Conservation (phyloP, 2,113 vertebrate species). For the Rhinogobius similis region DNA sequence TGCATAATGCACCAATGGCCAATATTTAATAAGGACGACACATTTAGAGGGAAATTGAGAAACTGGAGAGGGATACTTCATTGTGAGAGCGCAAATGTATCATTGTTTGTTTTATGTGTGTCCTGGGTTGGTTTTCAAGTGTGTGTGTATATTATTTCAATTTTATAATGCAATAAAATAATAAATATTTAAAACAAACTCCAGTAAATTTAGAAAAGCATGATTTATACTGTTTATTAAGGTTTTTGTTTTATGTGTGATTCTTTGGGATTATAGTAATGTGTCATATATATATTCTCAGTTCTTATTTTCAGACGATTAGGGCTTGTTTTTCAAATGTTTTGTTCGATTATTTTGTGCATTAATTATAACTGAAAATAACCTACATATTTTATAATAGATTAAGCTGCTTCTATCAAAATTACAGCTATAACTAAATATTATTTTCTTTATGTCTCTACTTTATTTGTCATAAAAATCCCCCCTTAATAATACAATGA, state of each 20-base stretch:
- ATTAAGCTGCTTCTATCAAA: not conserved
- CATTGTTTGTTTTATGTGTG: not conserved
- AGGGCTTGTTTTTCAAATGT: not conserved
- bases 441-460: not conserved
- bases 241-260: not conserved
- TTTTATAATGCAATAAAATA: not conserved
- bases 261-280: not conserved
- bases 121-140: slow-evolving; percentile 4
- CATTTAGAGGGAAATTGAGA: slow-evolving; percentile 3
- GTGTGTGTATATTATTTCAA: slow-evolving; percentile 1
- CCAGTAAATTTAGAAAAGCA: not conserved
- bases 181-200: not conserved
- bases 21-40: slow-evolving; percentile 44
- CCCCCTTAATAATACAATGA: not conserved
- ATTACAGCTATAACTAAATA: not conserved
- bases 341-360: not conserved
- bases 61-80: slow-evolving; percentile 17
- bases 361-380: not conserved
- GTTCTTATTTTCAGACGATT: not conserved
- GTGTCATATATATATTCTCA: not conserved
- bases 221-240: slow-evolving; percentile 1
- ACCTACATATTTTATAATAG: not conserved
- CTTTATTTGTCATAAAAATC: not conserved
- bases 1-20: slow-evolving; percentile 41
- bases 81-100: slow-evolving; percentile 9